Percentiles rank a stretch among this genome's conserved stretches.
These are phyloP conservation scores for Periphyllus acericola DNA, from an alignment of 2,888 invertebrate species.

Conservation along the genomic window DNA sequence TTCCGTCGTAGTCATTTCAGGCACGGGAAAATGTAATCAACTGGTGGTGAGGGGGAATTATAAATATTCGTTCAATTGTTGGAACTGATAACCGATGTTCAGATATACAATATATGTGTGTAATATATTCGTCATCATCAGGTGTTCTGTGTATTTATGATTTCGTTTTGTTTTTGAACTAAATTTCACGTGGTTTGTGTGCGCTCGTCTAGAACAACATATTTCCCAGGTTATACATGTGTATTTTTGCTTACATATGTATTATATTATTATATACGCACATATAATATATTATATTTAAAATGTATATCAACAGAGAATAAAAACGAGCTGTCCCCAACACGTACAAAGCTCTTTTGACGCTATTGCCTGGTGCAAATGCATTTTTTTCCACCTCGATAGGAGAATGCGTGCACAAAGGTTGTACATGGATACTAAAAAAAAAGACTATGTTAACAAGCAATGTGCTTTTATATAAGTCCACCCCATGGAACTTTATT, in stretches of 20 bases:
- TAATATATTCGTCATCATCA: neutral
- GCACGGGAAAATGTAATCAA: neutral
- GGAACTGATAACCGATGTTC: constrained; percentile 7
- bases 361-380: neutral
- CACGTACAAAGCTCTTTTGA: constrained; percentile 25
- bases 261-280: no score
- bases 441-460: constrained; percentile 35
- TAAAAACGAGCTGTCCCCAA: neutral
- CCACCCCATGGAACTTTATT: neutral
- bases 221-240: neutral
- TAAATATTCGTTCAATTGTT: constrained; percentile 10
- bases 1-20: constrained; percentile 21
- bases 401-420: constrained; percentile 19
- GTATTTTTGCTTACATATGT: neutral
- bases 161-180: neutral
- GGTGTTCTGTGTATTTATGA: neutral
- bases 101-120: neutral
- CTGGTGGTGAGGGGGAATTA: neutral
- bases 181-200: neutral
- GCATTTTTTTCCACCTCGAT: constrained; percentile 19
- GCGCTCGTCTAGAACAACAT: neutral
- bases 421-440: neutral
- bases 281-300: no score
- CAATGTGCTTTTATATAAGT: constrained; percentile 30
- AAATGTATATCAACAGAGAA: neutral